Evolutionary conservation across 2,797 vertebrate species (phyloP), one percentile per base, ranked within the genome.

Genomic region (Xenopus petersii): DNA sequence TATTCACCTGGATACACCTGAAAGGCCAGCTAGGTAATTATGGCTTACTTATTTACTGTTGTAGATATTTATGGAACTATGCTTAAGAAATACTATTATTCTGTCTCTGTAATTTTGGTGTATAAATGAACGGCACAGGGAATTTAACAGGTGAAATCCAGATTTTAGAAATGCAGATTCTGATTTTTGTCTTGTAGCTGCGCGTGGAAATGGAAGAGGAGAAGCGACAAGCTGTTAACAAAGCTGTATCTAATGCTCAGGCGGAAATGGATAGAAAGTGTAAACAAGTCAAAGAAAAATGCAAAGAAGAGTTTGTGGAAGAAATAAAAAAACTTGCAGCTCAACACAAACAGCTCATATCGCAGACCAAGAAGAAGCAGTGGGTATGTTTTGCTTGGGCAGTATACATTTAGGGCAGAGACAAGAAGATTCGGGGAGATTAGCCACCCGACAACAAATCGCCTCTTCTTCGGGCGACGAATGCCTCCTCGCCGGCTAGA

Each of bases 351-450:
- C 96, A 98, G 82, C 89, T 98, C 79, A 91, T 98, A 85, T 98
- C 97, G 54, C 96, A 98, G 90, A 99, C 97, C 88, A 99, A 99
- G 95, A 99, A 99, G 89, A 99, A 99, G 89, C 98, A 99, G 93
- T 99, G 98, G 98, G 98, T 99, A 90, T 94, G 91, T 87, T 11
- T 6, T 17, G 13, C 54, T 13, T 4, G 3, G 16, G 4, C 0
- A 8, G 1, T 16, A 17, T 56, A 16, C 7, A 56, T 56, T 56
- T 56, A 17, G 3, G 12, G 13, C 12, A 4, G 2, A 2, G 26
- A 3, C n/a, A n/a, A n/a, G n/a, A n/a, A n/a, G n/a, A n/a, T 6
- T 6, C 33, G 6, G 33, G 6, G 3, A 36, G 6, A 36, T 36
- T 6, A 3, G 6, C 1, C 21, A 21, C 21, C 21, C 21, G 21